Evolutionary conservation across 2,113 vertebrate genomes (phyloP).

Genomic region (Cephalophus harveyi): DNA sequence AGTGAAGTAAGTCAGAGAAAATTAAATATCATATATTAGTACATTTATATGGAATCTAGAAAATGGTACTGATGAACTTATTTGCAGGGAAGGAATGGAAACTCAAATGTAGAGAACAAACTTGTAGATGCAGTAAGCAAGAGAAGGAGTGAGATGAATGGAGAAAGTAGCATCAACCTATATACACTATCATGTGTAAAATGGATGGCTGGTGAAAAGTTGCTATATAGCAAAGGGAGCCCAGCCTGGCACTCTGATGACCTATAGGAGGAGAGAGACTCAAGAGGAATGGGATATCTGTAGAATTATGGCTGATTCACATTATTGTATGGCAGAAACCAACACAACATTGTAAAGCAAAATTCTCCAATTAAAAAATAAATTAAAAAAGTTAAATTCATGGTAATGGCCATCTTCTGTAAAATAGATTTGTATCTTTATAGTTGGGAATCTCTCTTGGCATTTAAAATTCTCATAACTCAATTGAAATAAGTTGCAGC

Average conservation of each 20-base stretch:
- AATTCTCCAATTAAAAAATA: background rate
- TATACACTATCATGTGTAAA: background rate
- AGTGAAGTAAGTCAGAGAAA: background rate
- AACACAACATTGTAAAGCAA: background rate
- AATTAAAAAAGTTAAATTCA: background rate
- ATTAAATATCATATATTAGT: background rate
- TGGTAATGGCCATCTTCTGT: background rate
- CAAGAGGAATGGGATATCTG: background rate
- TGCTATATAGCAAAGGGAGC: background rate
- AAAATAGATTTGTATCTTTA: background rate
- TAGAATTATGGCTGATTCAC: background rate
- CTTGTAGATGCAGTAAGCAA: background rate
- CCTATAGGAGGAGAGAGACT: background rate
- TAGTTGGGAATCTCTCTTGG: background rate
- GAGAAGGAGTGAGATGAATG: background rate
- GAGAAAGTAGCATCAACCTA: background rate
- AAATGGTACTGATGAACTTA: background rate
- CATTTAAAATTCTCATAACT: slow-evolving; percentile 35
- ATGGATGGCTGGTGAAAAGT: background rate
- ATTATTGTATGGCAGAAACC: background rate
- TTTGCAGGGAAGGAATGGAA: background rate
- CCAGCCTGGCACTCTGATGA: background rate
- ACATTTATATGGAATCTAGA: background rate
- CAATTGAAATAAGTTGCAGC: slow-evolving; percentile 23
- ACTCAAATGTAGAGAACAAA: background rate